Conservation (phyloP, 2,888 invertebrate genomes). For the Axea sp. region DNA sequence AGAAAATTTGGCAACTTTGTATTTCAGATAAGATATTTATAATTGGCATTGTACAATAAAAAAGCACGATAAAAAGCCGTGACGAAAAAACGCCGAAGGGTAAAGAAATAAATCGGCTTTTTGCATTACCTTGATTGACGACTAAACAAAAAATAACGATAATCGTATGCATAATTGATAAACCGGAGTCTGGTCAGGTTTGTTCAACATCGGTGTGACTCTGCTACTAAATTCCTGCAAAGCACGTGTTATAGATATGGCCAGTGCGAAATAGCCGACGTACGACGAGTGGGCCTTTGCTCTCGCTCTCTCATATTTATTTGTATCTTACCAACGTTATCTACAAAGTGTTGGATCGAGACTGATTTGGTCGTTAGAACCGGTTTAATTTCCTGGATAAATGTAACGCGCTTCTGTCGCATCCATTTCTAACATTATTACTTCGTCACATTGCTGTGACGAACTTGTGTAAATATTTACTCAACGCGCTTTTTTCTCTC, state of each 20-base stretch:
- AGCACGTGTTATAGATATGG: constrained; percentile 51
- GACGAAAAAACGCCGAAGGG: too few relatives aligned
- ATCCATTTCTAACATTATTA: constrained; percentile 49
- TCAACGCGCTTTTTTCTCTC: constrained; percentile 4
- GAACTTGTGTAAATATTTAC: constrained; percentile 50
- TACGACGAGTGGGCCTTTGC: background rate
- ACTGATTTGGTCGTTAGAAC: constrained; percentile 40
- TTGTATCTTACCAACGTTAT: constrained; percentile 48
- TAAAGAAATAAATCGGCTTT: too few relatives aligned
- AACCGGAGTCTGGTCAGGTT: constrained; percentile 22
- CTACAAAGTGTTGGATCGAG: constrained; percentile 51
- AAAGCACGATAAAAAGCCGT: too few relatives aligned
- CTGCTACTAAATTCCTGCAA: constrained; percentile 9
- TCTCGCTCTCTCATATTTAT: constrained; percentile 25
- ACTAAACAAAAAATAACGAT: constrained; percentile 32
- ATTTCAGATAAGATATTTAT: too few relatives aligned
- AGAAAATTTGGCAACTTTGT: too few relatives aligned
- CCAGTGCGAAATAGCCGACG: constrained; percentile 17
- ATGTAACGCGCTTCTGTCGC: constrained; percentile 46
- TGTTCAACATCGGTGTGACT: constrained; percentile 16
- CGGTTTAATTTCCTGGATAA: constrained; percentile 61
- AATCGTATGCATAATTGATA: constrained; percentile 46
- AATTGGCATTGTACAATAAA: too few relatives aligned
- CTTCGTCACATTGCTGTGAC: constrained; percentile 46
- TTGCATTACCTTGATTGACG: constrained; percentile 23